phyloP scores from a whole-genome alignment of 1,140 invertebrate genomes.

The Acyrthosiphon pisum region DNA sequence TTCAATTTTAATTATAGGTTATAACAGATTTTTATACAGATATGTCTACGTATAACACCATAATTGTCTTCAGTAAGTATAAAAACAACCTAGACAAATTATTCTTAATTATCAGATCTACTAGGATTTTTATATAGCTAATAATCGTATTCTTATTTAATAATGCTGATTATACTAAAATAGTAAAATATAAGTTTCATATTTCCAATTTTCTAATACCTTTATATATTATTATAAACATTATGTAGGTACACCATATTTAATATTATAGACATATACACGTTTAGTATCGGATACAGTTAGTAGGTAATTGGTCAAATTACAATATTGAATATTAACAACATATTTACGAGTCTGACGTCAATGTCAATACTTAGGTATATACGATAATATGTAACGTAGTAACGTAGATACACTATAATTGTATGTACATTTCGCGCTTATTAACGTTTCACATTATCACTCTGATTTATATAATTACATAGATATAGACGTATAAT shows the following conservation, averaged over 20 bases:
- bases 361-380: not conserved
- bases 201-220: not conserved
- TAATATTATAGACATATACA: not conserved
- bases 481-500: not conserved
- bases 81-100: not conserved
- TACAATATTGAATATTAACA: not conserved
- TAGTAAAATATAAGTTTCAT: not conserved
- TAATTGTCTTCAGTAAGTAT: not conserved
- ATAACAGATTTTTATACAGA: no score
- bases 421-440: not conserved
- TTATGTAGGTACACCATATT: no score
- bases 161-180: no score
- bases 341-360: not conserved
- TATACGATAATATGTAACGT: not conserved
- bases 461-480: not conserved
- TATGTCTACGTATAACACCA: not conserved
- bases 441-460: not conserved
- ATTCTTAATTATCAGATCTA: not conserved
- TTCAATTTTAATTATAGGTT: no score
- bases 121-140: no score
- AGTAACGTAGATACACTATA: not conserved
- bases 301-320: not conserved
- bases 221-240: not conserved
- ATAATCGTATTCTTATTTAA: no score
- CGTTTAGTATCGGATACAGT: not conserved